Conservation (phyloP, 1,140 invertebrate species). For the Drosophila asahinai region DNA sequence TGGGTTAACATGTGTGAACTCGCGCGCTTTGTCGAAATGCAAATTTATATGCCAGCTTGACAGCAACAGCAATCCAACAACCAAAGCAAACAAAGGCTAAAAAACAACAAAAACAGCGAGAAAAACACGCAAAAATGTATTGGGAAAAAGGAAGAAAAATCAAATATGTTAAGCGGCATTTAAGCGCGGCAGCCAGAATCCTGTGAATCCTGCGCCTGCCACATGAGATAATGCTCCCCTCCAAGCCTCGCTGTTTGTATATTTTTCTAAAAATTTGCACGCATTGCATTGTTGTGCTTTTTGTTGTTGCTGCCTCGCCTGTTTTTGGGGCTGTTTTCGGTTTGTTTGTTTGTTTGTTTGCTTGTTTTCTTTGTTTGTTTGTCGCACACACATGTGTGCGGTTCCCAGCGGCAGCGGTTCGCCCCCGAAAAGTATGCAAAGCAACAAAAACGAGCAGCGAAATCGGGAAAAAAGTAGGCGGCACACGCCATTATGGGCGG, state of each 20-base stretch:
- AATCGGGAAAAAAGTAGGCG: constrained; percentile 59
- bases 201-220: constrained; percentile 60
- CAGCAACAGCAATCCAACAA: constrained; percentile 50
- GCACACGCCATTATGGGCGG: constrained; percentile 53
- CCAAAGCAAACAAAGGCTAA: constrained; percentile 62
- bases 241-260: constrained; percentile 52
- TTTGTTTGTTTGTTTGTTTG: constrained; percentile 53
- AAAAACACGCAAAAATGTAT: constrained; percentile 10
- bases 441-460: constrained; percentile 51
- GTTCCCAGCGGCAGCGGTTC: constrained; percentile 60
- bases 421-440: constrained; percentile 72
- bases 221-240: constrained; percentile 68
- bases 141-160: constrained; percentile 37
- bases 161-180: constrained; percentile 81
- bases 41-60: constrained; percentile 61
- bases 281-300: constrained; percentile 69
- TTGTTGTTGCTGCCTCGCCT: constrained; percentile 24
- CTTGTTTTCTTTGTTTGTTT: constrained; percentile 70
- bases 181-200: constrained; percentile 56
- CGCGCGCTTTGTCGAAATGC: constrained; percentile 47
- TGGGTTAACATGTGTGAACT: constrained; percentile 63
- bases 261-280: constrained; percentile 84
- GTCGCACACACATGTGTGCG: constrained; percentile 74
- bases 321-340: constrained; percentile 31
- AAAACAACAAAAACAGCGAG: constrained; percentile 1